Base-by-base conservation (phyloP, 2,797 vertebrate species). In the Cyclura pinguis region DNA sequence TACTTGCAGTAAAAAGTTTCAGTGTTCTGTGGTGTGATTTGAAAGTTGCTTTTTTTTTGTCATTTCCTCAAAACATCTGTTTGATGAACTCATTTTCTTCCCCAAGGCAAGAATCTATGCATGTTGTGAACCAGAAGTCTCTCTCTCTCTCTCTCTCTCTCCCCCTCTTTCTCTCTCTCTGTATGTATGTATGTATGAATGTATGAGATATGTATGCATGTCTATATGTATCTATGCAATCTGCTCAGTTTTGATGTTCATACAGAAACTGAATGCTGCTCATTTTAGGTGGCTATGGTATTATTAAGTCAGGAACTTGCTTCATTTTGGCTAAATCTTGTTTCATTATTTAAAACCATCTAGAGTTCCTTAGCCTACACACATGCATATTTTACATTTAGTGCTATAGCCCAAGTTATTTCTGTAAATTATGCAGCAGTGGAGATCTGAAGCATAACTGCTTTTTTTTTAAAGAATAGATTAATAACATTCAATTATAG, bases 311-410 rank as follows among this genome's bases (percentile, higher is more conserved):
- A 52, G 13, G 29, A 52, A 50, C 67, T 24, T 85, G 14, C 47
- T 85, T 73, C 32, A 18, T 22, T 85, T 72, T 85, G 47, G 20
- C 47, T 73, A 35, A 85, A 72, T 55, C 32, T 73, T 73, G 10
- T 6, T 85, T 55, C 84, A 85, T 85, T 85, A 85, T 85, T 85
- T 73, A 85, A 38, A 50, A 57, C 69, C 67, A 72, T 85, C 72
- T 85, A 73, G 67, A 73, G 50, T 38, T 74, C 20, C 50, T 85
- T 72, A 55, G 84, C 18, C 50, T n/a, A 35, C 10, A 35, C 47
- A 52, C 67, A 72, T 73, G 32, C 74, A 85, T 73, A 85, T 74
- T 85, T 85, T 85, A 73, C 69, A 73, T 35, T 14, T 1, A 74
- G 29, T 85, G 69, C 67, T 35, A 74, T 55, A 84, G 67, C 32